These are phyloP conservation scores for Drosophila infuscata DNA, from an alignment of 2,888 invertebrate species.

Conservation along the genomic window DNA sequence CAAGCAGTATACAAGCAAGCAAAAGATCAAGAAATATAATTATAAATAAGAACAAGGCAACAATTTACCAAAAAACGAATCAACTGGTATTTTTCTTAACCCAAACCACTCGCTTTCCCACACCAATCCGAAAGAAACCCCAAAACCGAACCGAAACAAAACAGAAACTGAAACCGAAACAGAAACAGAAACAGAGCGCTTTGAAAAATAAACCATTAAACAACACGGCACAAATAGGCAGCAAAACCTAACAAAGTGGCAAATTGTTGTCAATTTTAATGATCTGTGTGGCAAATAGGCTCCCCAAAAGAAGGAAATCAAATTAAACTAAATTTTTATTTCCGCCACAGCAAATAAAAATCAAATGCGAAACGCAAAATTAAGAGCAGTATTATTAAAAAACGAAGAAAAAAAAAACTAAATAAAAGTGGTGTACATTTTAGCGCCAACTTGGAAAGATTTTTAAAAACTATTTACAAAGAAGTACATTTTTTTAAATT, in stretches of 20 bases:
- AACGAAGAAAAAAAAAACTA: neutral
- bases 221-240: slow-evolving; percentile 43
- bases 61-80: slow-evolving; percentile 36
- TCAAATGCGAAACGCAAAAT: slow-evolving; percentile 25
- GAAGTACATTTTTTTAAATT: slow-evolving; percentile 30
- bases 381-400: slow-evolving; percentile 55
- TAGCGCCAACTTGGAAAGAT: slow-evolving; percentile 36
- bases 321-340: slow-evolving; percentile 30
- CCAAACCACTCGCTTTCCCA: slow-evolving; percentile 50
- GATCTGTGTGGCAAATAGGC: slow-evolving; percentile 12
- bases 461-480: slow-evolving; percentile 66
- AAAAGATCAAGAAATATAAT: slow-evolving; percentile 36
- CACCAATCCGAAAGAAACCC: slow-evolving; percentile 41
- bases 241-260: slow-evolving; percentile 56
- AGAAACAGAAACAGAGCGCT: slow-evolving; percentile 34
- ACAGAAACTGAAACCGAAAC: slow-evolving; percentile 25
- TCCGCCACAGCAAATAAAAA: slow-evolving; percentile 34
- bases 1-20: slow-evolving; percentile 29
- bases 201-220: slow-evolving; percentile 29
- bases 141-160: slow-evolving; percentile 45
- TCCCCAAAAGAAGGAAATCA: slow-evolving; percentile 29
- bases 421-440: slow-evolving; percentile 22
- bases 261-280: slow-evolving; percentile 73
- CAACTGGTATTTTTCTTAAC: slow-evolving; percentile 67
- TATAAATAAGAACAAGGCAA: slow-evolving; percentile 34